Evolutionary conservation across 2,888 invertebrate genomes (phyloP), one percentile per base, ranked within the genome.

Genomic region (Seladonia tumulorum): DNA sequence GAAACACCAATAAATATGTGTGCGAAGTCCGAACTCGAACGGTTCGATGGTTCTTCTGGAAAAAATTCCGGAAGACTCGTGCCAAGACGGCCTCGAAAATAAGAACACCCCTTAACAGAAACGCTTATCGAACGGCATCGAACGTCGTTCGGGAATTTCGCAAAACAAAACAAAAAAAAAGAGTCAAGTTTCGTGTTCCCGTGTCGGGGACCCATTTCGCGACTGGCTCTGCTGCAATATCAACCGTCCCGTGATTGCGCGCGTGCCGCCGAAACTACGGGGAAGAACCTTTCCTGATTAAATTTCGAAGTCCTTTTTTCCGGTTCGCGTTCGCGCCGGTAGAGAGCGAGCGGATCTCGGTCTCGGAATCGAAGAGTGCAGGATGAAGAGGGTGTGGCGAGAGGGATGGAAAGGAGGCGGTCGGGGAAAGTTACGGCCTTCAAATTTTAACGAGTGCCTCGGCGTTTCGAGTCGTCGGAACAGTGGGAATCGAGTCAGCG

Each of bases 391-490:
- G 42, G 70, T 14, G 70, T 42, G 42, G 14, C 4, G 22, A 5
- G 70, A 22, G n/a, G 70, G 42, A 35, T 35, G n/a, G 42, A n/a
- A 42, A 47, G 39, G 25, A 75, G 66, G 57, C 57, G 70, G 39
- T 53, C 71, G 25, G 25, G 0, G 0, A 78, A 82, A 82, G 76
- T 82, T 77, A 71, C 75, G 29, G 75, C 45, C 83, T 85, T 85
- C 78, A 85, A 85, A 85, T 85, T 85, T 85, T 83, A 85, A 83
- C 83, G 84, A 78, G 75, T 45, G 78, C 75, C 83, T 57, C 35
- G 35, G 71, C 49, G 81, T 35, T 66, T 5, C 81, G 47, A 82
- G 39, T 72, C n/a, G 47, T 42, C 80, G 25, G 60, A 42, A 35
- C 22, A 18, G 68, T 5, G 42, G 53, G 72, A 35, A 72, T 29